Evolutionary conservation across 2,797 vertebrate genomes (phyloP).

Genomic region (Enteromius paludinosus): DNA sequence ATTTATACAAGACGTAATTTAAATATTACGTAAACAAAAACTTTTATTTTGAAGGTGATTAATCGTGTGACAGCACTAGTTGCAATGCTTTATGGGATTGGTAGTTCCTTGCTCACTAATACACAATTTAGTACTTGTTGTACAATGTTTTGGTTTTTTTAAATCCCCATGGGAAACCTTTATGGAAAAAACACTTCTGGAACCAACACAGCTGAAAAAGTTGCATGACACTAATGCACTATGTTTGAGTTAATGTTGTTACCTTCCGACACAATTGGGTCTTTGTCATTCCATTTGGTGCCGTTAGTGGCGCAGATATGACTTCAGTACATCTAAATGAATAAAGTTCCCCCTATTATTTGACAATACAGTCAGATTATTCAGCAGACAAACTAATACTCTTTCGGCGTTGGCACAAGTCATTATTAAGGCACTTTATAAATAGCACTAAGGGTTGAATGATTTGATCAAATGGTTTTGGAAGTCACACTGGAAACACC

Average conservation of each 20-base stretch:
- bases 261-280: neutral
- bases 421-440: conserved; percentile 57
- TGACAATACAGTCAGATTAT: conserved; percentile 12
- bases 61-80: too few species aligned
- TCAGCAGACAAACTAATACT: conserved; percentile 16
- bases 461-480: conserved; percentile 18
- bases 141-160: too few species aligned
- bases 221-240: neutral
- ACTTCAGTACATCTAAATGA: conserved; percentile 15
- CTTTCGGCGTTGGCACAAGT: conserved; percentile 32
- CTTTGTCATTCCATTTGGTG: conserved; percentile 1
- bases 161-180: neutral
- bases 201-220: neutral
- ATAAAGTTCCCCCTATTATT: conserved; percentile 1
- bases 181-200: neutral
- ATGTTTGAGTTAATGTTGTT: neutral
- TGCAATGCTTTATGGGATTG: neutral
- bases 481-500: conserved; percentile 36
- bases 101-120: neutral
- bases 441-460: conserved; percentile 32
- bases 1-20: too few species aligned
- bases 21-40: too few species aligned
- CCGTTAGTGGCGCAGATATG: neutral
- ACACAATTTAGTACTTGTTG: neutral
- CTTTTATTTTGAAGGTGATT: too few species aligned